Evolutionary conservation across 2,888 invertebrate genomes (phyloP).

Genomic region (Periphyllus acericola): DNA sequence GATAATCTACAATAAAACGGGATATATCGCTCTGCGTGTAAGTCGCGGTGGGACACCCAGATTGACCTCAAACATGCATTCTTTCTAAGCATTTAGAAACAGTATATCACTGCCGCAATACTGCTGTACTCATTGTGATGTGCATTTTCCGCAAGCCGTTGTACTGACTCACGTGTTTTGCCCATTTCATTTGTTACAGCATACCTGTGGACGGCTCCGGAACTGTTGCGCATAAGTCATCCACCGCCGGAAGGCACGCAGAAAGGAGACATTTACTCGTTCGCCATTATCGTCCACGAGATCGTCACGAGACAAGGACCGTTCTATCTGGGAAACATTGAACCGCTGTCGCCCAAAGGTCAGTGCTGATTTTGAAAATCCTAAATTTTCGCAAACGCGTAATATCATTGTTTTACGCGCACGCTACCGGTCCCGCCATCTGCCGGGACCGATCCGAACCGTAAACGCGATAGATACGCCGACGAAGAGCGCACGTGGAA

Average conservation of each 20-base stretch:
- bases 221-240: slow-evolving; percentile 76
- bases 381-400: neutral
- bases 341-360: slow-evolving; percentile 79
- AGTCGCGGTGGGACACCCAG: too few relatives aligned
- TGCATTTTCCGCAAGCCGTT: too few relatives aligned
- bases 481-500: neutral
- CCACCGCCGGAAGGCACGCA: slow-evolving; percentile 80
- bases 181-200: slow-evolving; percentile 70
- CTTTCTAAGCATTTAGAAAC: too few relatives aligned
- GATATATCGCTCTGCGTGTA: too few relatives aligned
- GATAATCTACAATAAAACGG: too few relatives aligned
- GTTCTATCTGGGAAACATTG: slow-evolving; percentile 79
- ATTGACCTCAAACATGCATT: too few relatives aligned
- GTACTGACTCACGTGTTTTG: too few relatives aligned
- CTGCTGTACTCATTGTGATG: too few relatives aligned
- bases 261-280: slow-evolving; percentile 95
- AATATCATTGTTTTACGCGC: neutral
- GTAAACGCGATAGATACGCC: neutral
- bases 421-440: neutral
- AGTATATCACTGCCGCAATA: too few relatives aligned
- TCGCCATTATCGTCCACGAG: slow-evolving; percentile 93
- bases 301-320: slow-evolving; percentile 89
- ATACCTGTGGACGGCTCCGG: slow-evolving; percentile 92
- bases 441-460: neutral
- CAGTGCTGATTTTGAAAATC: slow-evolving; percentile 66